Evolutionary conservation across 35 echinoderm and acorn worm genomes (phyloP).

Genomic region (Patiria miniata): DNA sequence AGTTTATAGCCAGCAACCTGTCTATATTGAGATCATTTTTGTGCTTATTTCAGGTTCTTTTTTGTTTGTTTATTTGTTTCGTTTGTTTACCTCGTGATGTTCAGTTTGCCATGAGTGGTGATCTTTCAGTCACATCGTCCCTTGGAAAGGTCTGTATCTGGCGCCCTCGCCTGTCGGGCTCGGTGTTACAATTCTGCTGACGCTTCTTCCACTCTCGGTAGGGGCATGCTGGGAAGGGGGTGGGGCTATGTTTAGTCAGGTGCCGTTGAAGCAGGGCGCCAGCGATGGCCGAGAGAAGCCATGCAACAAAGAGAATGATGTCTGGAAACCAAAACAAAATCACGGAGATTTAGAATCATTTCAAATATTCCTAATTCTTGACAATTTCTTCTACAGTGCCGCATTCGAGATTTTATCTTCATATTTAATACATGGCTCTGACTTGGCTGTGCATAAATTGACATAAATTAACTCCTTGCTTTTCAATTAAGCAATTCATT

Average conservation of each 20-base stretch:
- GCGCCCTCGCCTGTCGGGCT: neutral
- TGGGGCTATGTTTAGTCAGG: conserved; percentile 31
- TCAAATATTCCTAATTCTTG: too few relatives aligned
- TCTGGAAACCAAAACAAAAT: conserved; percentile 39
- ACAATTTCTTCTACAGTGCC: too few relatives aligned
- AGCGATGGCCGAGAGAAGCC: conserved; percentile 37
- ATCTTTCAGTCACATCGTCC: neutral
- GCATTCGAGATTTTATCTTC: too few relatives aligned
- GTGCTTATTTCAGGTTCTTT: too few relatives aligned
- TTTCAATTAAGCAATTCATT: too few relatives aligned
- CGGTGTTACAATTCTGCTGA: neutral
- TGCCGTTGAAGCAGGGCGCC: conserved; percentile 45
- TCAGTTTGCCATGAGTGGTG: neutral
- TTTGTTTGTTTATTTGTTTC: too few relatives aligned
- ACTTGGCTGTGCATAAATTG: too few relatives aligned
- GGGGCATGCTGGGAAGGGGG: conserved; percentile 59
- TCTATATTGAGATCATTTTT: too few relatives aligned
- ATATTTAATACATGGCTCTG: too few relatives aligned
- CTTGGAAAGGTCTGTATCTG: neutral
- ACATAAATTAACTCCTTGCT: too few relatives aligned
- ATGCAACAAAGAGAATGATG: conserved; percentile 34
- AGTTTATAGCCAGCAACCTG: too few relatives aligned
- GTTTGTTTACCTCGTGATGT: neutral
- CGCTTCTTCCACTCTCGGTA: conserved; percentile 51
- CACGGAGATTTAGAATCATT: too few relatives aligned